phyloP scores from a whole-genome alignment of 2,113 vertebrate genomes.

The Tonatia bakeri region DNA sequence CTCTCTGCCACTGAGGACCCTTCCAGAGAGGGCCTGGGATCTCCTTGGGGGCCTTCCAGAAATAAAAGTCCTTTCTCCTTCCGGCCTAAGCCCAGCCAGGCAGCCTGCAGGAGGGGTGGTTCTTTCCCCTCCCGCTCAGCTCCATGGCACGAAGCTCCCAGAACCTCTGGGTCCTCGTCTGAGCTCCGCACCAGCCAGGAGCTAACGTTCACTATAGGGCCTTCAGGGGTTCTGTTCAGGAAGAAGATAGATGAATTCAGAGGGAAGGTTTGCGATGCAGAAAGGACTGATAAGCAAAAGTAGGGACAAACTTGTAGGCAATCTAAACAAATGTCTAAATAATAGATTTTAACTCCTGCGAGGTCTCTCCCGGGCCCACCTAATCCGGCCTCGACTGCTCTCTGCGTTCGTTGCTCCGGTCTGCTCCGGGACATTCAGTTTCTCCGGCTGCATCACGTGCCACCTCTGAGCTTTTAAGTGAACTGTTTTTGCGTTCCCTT shows the following conservation, averaged over 20 bases:
- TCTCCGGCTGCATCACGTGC: background rate
- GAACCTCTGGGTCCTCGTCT: background rate
- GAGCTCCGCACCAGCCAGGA: background rate
- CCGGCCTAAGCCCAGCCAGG: background rate
- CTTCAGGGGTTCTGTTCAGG: background rate
- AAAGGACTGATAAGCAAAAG: background rate
- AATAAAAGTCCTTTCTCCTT: fast-evolving
- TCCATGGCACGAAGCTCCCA: background rate
- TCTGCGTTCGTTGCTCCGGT: background rate
- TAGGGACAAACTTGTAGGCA: background rate
- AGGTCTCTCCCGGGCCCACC: background rate
- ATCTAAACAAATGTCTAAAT: background rate
- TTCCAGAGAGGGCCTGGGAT: background rate
- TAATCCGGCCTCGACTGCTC: background rate
- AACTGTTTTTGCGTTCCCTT: fast-evolving
- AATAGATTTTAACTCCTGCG: background rate
- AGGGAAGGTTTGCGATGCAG: background rate
- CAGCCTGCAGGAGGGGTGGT: background rate
- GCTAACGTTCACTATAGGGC: background rate
- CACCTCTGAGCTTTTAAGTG: background rate
- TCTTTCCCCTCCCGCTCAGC: background rate
- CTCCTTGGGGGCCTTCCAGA: background rate
- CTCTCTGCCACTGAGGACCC: background rate
- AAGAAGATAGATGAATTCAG: background rate
- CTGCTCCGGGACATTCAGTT: background rate